Evolutionary conservation across 2,113 vertebrate species (phyloP).

Genomic region (Felis chaus): DNA sequence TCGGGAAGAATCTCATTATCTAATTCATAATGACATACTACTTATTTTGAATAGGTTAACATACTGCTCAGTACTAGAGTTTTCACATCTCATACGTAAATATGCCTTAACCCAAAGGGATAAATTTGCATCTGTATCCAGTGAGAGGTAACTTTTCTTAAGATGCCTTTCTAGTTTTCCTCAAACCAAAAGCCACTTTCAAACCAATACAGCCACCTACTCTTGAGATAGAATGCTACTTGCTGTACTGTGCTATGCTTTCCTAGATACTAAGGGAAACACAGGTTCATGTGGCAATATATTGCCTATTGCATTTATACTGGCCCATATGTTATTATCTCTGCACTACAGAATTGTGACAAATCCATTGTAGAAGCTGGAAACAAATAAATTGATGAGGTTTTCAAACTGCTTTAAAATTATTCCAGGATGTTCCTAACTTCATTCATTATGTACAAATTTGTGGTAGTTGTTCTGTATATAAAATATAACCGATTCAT

Average conservation of each 20-base stretch:
- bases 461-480: not conserved
- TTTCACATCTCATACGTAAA: not conserved
- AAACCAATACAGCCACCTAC: not conserved
- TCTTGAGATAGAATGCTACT: not conserved
- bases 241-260: not conserved
- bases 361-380: not conserved
- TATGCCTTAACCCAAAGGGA: not conserved
- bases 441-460: not conserved
- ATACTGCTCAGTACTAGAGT: not conserved
- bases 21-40: not conserved
- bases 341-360: not conserved
- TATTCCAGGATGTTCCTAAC: not conserved
- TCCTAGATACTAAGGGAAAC: not conserved
- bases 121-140: not conserved
- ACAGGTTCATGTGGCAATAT: not conserved
- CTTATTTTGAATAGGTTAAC: not conserved
- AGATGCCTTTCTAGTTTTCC: not conserved
- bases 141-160: not conserved
- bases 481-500: not conserved
- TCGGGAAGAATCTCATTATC: not conserved
- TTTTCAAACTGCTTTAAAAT: slow-evolving; percentile 15
- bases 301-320: not conserved
- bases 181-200: not conserved
- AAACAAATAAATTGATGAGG: not conserved
- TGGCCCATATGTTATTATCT: not conserved